Evolutionary conservation across 2,113 vertebrate species (phyloP).

Genomic region (Garra rufa): DNA sequence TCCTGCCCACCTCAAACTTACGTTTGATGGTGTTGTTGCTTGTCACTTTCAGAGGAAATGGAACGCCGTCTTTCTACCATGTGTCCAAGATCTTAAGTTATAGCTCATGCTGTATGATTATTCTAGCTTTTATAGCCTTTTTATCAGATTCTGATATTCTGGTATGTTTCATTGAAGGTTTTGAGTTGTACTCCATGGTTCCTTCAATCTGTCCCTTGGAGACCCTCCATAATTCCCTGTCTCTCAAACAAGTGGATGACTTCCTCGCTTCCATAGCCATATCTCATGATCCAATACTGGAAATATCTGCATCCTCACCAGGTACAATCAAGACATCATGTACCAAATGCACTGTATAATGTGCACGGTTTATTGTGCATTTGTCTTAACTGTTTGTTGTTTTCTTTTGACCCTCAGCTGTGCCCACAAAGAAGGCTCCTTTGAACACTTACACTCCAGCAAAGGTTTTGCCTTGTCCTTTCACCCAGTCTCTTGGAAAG

Average conservation of each 20-base stretch:
- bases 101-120: neutral
- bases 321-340: slow-evolving; percentile 45
- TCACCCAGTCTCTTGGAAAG: slow-evolving; percentile 69
- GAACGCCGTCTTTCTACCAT: slow-evolving; percentile 33
- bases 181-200: slow-evolving; percentile 93
- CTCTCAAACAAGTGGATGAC: slow-evolving; percentile 91
- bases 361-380: neutral
- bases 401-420: slow-evolving; percentile 58
- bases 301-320: slow-evolving; percentile 71
- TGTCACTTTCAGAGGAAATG: slow-evolving; percentile 49
- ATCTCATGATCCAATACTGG: slow-evolving; percentile 75
- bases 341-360: neutral
- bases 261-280: slow-evolving; percentile 85
- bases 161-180: slow-evolving; percentile 64
- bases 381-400: neutral
- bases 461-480: slow-evolving; percentile 83
- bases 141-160: neutral
- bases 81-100: slow-evolving; percentile 7
- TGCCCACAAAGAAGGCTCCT: slow-evolving; percentile 77
- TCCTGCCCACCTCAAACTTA: slow-evolving; percentile 55
- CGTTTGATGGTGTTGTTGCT: slow-evolving; percentile 52
- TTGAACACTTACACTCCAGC: slow-evolving; percentile 87
- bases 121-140: neutral
- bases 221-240: slow-evolving; percentile 90
- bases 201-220: slow-evolving; percentile 91